Base-by-base conservation (phyloP, 1,140 invertebrate species). In the Physella acuta region DNA sequence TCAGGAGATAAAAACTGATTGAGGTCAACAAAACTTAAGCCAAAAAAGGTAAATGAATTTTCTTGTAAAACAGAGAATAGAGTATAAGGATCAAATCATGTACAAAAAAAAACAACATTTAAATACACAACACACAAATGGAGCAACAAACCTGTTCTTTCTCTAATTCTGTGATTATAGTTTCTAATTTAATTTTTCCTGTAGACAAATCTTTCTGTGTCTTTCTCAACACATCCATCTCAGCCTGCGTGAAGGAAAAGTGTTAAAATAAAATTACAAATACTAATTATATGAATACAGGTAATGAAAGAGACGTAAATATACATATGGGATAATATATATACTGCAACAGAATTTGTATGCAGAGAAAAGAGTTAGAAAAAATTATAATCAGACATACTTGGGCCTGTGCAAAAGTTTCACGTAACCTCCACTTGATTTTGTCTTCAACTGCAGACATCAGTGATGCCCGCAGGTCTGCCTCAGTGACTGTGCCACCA, bases 401-500 rank as follows among this genome's bases (percentile, higher is more conserved):
- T 75, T 86, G 83, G 74, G 92, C 90, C 83, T 96, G 93, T 71
- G 91, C 92, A 75, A 93, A 92, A 78, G 93, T 91, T 81, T 99
- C 96, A 71, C 92, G 91, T 53, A 98, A 87, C 70, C 92, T 88
- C 67, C 93, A 88, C 76, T 91, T 90, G 62, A 99, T 81, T 87
- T 97, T 97, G 81, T 99, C 95, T 85, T 97, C 94, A 0, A 98
- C 93, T 24, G 96, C 97, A 59, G 94, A 95, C 1, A 98, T 84
- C 14, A 99, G 86, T 31, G 96, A 98, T 52, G 92, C 93, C 79
- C 93, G 90, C 58, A 99, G 94, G 81, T 98, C 95, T 81, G 97
- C 94, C 79, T 97, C 94, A 52, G 94, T 93, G 53, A 98, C 78
- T 16, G 81, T 82, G 36, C 68, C 77, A 24, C 56, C 56, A 4